Evolutionary conservation across 2,113 vertebrate genomes (phyloP), one percentile per base, ranked within the genome.

Genomic region (Oryzias curvinotus): DNA sequence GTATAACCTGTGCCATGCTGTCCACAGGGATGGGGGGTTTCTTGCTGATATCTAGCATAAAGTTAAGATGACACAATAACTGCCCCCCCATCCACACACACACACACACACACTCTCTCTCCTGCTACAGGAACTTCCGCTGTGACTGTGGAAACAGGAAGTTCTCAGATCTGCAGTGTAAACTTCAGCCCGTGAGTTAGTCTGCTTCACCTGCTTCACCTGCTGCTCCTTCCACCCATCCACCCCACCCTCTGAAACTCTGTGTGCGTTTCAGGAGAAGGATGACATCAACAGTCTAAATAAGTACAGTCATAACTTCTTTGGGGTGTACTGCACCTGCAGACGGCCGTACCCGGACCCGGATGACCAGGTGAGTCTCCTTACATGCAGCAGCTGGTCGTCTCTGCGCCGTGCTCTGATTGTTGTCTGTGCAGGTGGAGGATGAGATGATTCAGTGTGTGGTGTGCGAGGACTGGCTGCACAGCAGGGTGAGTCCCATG

Each of bases 361-460:
- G n/a, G 97, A 98, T 21, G 97, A 99, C 80, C 93, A 97, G 95
- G 97, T 98, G 57, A 77, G 62, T 26, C 18, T 2, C 43, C 43
- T 45, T 15, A 6, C 44, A 5, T 19, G 7, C 7, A 62, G 4
- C 26, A 47, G 1, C 45, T 59, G 26, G 4, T n/a, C 15, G 1
- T 36, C 45, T 19, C 25, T 16, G 12, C 14, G 30, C 14, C 60
- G 26, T 21, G 43, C 59, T 52, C 21, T 44, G 45, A 36, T 28
- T 62, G 49, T 26, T 47, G 12, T 63, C 41, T 53, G 89, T 87
- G 71, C 93, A 72, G 89, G 87, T 80, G 67, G 86, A 89, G 52
- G 97, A 99, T 78, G 96, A 98, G 91, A 99, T 99, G 97, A 98
- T 99, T 78, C 97, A 99, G 4, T 99, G 97, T 85, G 88, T 98